Percentiles rank a stretch among this genome's conserved stretches.
Evolutionary conservation across 2,113 vertebrate species (phyloP).

Genomic region (Paedocypris sp.): DNA sequence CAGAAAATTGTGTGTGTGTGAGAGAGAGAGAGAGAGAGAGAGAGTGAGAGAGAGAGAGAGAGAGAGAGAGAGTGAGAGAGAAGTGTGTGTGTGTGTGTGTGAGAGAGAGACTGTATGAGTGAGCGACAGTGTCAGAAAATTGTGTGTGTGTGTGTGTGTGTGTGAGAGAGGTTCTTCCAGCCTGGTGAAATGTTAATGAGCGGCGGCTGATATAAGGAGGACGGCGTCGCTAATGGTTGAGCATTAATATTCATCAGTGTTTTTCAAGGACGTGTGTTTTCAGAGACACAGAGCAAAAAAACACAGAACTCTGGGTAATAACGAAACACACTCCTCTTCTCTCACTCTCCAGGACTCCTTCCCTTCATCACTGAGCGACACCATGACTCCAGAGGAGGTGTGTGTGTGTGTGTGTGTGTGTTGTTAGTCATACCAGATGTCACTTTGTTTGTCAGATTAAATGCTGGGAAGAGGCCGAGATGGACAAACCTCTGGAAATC

Average conservation of each 20-base stretch:
- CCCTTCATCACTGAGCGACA: slow-evolving; percentile 59
- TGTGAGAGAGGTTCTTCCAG: not conserved
- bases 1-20: no score
- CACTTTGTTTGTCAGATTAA: no score
- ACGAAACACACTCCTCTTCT: not conserved
- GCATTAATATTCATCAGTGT: slow-evolving; percentile 12
- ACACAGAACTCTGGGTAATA: no score
- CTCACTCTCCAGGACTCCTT: slow-evolving; percentile 43
- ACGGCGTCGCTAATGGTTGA: not conserved
- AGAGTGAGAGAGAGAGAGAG: no score
- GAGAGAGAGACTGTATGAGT: no score
- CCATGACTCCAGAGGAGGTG: slow-evolving; percentile 83
- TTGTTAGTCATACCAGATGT: no score
- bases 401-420: no score
- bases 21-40: no score
- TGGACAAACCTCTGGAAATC: slow-evolving; percentile 73
- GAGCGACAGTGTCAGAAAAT: no score
- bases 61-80: no score
- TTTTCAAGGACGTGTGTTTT: slow-evolving; percentile 8
- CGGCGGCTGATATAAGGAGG: not conserved
- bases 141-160: not conserved
- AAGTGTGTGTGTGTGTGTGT: no score
- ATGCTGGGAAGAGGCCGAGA: slow-evolving; percentile 81
- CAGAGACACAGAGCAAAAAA: no score
- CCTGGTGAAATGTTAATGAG: not conserved